These are phyloP conservation scores for Poeciliopsis occidentalis DNA, from an alignment of 2,113 vertebrate genomes.

Conservation along the genomic window DNA sequence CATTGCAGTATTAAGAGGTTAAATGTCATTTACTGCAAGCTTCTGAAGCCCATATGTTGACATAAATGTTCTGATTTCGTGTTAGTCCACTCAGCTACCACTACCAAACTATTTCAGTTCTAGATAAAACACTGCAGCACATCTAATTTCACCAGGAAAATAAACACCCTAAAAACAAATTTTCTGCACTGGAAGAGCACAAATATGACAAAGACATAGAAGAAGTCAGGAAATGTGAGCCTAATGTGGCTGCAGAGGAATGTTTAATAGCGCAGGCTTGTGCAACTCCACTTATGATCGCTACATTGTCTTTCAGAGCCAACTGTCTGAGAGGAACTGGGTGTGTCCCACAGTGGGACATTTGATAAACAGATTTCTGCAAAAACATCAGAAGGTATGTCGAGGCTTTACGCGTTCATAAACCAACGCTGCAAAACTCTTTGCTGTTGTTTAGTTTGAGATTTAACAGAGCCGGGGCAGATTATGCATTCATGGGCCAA, in stretches of 20 bases:
- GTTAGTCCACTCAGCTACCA: background rate
- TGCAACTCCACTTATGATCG: constrained; percentile 47
- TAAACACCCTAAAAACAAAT: constrained; percentile 6
- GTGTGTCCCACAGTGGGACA: constrained; percentile 35
- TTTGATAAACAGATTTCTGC: constrained; percentile 24
- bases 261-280: constrained; percentile 12
- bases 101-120: background rate
- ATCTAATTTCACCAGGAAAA: constrained; percentile 20
- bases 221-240: constrained; percentile 20
- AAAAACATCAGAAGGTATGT: constrained; percentile 25
- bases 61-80: background rate
- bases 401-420: constrained; percentile 7
- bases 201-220: constrained; percentile 2
- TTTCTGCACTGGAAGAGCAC: background rate
- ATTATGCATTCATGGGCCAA: constrained; percentile 34
- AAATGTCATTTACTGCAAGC: background rate
- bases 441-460: constrained; percentile 27
- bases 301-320: constrained; percentile 27
- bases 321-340: constrained; percentile 32
- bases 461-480: constrained; percentile 28
- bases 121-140: background rate
- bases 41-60: background rate
- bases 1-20: background rate
- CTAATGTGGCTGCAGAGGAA: constrained; percentile 25
- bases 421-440: constrained; percentile 15